Conservation (phyloP, 2,888 invertebrate genomes). For the Tetanocera ferruginea region DNA sequence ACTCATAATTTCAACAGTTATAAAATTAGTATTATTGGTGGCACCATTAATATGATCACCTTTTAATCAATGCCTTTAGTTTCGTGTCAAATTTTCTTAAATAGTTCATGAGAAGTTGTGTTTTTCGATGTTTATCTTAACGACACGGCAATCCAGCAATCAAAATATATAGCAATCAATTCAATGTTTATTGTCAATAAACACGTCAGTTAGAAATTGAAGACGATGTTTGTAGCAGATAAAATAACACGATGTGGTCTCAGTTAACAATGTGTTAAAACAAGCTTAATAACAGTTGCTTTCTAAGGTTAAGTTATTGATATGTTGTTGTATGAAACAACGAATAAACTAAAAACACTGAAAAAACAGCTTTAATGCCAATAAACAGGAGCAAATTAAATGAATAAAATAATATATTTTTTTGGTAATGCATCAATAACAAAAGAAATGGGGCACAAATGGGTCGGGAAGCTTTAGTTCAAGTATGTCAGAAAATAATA, state of each 20-base stretch:
- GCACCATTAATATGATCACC: no score
- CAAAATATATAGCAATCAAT: background rate
- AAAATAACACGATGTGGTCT: background rate
- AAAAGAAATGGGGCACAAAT: background rate
- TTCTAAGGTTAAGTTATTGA: background rate
- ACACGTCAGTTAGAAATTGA: background rate
- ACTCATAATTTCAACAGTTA: background rate
- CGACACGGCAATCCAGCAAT: no score
- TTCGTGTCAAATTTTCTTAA: no score
- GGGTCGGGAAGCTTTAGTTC: background rate
- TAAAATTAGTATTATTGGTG: background rate
- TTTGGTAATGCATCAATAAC: background rate
- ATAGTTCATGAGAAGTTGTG: no score
- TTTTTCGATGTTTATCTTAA: no score
- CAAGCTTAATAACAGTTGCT: background rate
- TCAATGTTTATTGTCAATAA: background rate
- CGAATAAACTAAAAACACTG: background rate
- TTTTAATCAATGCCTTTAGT: no score
- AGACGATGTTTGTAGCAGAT: background rate
- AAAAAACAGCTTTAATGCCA: background rate
- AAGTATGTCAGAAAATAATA: background rate
- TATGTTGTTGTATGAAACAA: background rate
- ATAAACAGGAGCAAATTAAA: background rate
- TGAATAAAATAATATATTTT: background rate
- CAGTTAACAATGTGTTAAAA: background rate